Evolutionary conservation across 2,113 vertebrate species (phyloP).

Genomic region (Microcebus ravelobensis): DNA sequence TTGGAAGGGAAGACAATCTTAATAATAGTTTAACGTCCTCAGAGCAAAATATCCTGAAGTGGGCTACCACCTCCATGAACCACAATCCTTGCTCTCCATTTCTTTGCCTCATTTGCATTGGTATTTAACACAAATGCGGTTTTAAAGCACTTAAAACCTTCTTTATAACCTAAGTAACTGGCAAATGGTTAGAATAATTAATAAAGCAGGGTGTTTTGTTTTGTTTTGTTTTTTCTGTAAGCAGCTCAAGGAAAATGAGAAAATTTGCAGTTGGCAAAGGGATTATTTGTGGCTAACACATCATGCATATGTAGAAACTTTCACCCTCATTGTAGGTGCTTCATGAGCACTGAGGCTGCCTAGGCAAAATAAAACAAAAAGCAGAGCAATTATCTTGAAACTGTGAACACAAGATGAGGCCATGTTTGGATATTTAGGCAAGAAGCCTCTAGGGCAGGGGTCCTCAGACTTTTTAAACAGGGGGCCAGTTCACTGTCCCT

Average conservation of each 20-base stretch:
- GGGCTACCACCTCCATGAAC: neutral
- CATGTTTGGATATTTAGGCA: neutral
- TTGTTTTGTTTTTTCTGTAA: neutral
- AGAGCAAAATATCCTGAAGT: constrained; percentile 57
- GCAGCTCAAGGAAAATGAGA: constrained; percentile 49
- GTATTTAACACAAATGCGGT: constrained; percentile 57
- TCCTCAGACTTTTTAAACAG: no score
- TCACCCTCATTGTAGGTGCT: neutral
- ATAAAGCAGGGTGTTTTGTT: constrained; percentile 7
- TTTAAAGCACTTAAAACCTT: constrained; percentile 44
- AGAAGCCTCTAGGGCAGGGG: neutral
- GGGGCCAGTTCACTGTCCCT: no score
- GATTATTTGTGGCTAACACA: neutral
- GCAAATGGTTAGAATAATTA: constrained; percentile 69
- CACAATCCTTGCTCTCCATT: constrained; percentile 11
- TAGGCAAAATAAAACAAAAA: constrained; percentile 36
- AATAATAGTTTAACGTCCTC: constrained; percentile 50
- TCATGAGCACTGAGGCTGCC: neutral
- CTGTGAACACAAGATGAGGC: neutral
- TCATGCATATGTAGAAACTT: neutral
- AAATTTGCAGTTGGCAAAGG: neutral
- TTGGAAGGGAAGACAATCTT: constrained; percentile 61
- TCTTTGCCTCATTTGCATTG: constrained; percentile 37
- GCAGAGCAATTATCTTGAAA: neutral
- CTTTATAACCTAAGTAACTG: constrained; percentile 63